Percentiles rank a stretch among this genome's conserved stretches.
phyloP scores from a whole-genome alignment of 2,888 invertebrate species.

The Drosophila anomalata region DNA sequence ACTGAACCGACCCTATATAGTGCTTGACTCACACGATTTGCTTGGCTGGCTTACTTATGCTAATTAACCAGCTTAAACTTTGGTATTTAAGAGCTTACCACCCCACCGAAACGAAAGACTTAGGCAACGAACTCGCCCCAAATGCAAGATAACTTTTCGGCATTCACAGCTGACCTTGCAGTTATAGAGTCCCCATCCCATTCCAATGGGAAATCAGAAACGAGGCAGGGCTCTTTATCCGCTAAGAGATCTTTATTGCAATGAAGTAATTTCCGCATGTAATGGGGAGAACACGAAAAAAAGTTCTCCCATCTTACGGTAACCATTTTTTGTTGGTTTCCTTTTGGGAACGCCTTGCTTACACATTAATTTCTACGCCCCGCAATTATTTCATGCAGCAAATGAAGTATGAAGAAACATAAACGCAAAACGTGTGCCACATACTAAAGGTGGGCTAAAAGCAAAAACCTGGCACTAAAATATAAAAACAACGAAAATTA shows the following conservation, averaged over 20 bases:
- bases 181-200: slow-evolving; percentile 6
- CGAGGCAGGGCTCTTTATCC: slow-evolving; percentile 26
- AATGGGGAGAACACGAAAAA: slow-evolving; percentile 27
- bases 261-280: slow-evolving; percentile 72
- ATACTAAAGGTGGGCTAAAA: slow-evolving; percentile 56
- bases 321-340: slow-evolving; percentile 24
- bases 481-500: slow-evolving; percentile 25
- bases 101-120: slow-evolving; percentile 56
- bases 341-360: slow-evolving; percentile 30
- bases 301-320: slow-evolving; percentile 54
- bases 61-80: slow-evolving; percentile 62
- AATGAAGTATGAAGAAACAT: slow-evolving; percentile 69
- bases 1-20: slow-evolving; percentile 30
- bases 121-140: slow-evolving; percentile 66
- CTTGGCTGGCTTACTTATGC: slow-evolving; percentile 53
- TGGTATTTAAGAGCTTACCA: slow-evolving; percentile 55
- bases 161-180: slow-evolving; percentile 54
- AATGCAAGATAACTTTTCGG: slow-evolving; percentile 2
- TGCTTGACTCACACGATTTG: slow-evolving; percentile 59
- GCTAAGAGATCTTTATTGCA: slow-evolving; percentile 35
- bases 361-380: slow-evolving; percentile 69
- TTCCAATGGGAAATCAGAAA: slow-evolving; percentile 2
- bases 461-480: slow-evolving; percentile 4
- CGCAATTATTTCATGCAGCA: slow-evolving; percentile 68
- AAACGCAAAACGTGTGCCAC: slow-evolving; percentile 70